Base-by-base conservation (phyloP, 2,113 vertebrate species). In the Lepus americanus region DNA sequence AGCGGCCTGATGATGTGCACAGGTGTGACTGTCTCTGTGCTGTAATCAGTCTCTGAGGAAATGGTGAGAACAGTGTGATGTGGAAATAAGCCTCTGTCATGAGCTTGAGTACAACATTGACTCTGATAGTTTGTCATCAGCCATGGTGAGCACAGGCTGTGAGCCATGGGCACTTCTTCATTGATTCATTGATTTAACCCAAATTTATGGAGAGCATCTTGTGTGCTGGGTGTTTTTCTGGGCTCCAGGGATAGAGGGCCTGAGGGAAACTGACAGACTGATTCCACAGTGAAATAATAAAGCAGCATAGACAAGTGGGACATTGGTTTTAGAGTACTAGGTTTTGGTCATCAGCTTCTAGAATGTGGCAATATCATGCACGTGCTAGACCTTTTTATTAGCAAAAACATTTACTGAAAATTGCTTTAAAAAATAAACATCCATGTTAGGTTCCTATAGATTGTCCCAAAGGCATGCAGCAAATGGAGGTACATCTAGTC, bases 1-100 rank as follows among this genome's bases (percentile, higher is more conserved):
- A 53, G 33, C 29, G 69, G 29, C 69, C 74, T 91, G 31, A 39
- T 82, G 55, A 89, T 39, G 69, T 85, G 64, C 72, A 84, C 49
- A 82, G 36, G 64, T 88, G 27, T 81, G 72, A 89, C 81, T 53
- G 31, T 49, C 59, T 86, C 51, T 27, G 74, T 7, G 27, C 59
- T 88, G 16, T 90, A 64, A 81, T 93, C 49, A 44, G 27, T 70
- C 82, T 91, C 73, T 44, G 66, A 87, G 78, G 83, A 90, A 84
- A 92, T 36, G 67, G 22, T 8, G 33, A 66, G 82, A 64, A 33
- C 86, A 72, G 67, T 17, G 44, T 67, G 81, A 33, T 12, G 5
- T 89, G 82, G 78, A 94, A 92, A 82, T 86, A 59, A 91, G 39
- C 6, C n/a, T 70, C 23, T 66, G 83, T 94, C 82, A 66, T 39